A percentile compares a stretch with the other conserved stretches of the same genome.
These are phyloP conservation scores for Prietella phreatophila DNA, from an alignment of 2,113 vertebrate genomes.

Conservation along the genomic window DNA sequence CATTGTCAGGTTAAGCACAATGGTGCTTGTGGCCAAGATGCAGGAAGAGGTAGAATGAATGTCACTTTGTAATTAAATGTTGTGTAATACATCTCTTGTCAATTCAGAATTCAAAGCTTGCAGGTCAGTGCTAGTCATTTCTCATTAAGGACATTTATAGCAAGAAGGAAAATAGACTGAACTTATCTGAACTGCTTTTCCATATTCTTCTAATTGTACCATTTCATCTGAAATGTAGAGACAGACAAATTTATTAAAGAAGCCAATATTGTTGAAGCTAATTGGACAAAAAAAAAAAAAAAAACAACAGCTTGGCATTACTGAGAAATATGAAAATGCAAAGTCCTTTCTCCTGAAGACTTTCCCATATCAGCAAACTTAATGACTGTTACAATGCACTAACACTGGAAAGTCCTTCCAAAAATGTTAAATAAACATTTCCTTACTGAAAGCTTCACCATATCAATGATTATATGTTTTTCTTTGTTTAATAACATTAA, in stretches of 20 bases:
- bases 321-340: background rate
- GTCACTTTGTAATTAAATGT: constrained; percentile 46
- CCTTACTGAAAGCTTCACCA: background rate
- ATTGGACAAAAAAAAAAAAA: background rate
- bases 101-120: background rate
- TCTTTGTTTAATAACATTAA: background rate
- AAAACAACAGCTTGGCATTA: background rate
- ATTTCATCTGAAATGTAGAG: constrained; percentile 4
- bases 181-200: constrained; percentile 8
- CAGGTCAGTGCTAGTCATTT: constrained; percentile 8
- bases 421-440: background rate
- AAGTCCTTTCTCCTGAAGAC: background rate
- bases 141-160: background rate
- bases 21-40: constrained; percentile 36
- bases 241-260: constrained; percentile 1
- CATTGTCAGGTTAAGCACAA: constrained; percentile 18
- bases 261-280: background rate
- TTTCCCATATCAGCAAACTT: background rate
- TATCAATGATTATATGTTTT: background rate
- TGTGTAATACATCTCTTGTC: constrained; percentile 32
- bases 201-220: background rate
- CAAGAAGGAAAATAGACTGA: constrained; percentile 14
- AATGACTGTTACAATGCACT: background rate
- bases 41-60: constrained; percentile 14
- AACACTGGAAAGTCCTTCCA: background rate